Conservation (phyloP, 2,888 invertebrate species). For the Plutella xylostella region DNA sequence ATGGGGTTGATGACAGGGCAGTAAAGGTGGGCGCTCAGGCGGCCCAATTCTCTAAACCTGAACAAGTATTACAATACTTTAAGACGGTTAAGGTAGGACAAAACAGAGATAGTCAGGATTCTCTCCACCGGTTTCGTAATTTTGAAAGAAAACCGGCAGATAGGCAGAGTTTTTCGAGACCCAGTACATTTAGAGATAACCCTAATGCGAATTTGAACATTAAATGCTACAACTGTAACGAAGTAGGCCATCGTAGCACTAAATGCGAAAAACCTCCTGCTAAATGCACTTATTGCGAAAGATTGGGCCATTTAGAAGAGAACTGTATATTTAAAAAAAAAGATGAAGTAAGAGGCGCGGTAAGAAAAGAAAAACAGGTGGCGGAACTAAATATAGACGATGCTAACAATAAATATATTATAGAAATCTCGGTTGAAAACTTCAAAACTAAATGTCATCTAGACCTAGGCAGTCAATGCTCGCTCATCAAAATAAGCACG, state of each 20-base stretch:
- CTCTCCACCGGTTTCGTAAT: not conserved
- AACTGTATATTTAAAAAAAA: not conserved
- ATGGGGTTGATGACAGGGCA: conserved; percentile 17
- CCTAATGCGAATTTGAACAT: not conserved
- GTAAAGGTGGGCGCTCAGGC: conserved; percentile 19
- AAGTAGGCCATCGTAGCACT: not conserved
- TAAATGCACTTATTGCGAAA: not conserved
- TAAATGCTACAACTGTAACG: not conserved
- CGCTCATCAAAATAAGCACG: not conserved
- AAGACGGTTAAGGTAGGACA: conserved; percentile 11
- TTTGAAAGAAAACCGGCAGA: not conserved
- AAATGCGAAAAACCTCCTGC: not conserved
- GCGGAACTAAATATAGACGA: too few relatives aligned
- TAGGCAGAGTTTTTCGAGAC: not conserved
- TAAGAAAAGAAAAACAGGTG: not conserved
- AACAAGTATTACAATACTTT: conserved; percentile 17
- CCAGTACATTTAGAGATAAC: not conserved
- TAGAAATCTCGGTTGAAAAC: not conserved
- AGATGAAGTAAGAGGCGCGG: not conserved
- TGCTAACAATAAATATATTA: too few relatives aligned
- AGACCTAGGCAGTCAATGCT: not conserved
- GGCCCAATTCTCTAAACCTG: conserved; percentile 14
- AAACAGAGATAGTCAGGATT: not conserved
- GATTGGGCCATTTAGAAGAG: not conserved
- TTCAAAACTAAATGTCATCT: not conserved